Evolutionary conservation across 1,140 invertebrate genomes (phyloP).

Genomic region (Neelides sp.): DNA sequence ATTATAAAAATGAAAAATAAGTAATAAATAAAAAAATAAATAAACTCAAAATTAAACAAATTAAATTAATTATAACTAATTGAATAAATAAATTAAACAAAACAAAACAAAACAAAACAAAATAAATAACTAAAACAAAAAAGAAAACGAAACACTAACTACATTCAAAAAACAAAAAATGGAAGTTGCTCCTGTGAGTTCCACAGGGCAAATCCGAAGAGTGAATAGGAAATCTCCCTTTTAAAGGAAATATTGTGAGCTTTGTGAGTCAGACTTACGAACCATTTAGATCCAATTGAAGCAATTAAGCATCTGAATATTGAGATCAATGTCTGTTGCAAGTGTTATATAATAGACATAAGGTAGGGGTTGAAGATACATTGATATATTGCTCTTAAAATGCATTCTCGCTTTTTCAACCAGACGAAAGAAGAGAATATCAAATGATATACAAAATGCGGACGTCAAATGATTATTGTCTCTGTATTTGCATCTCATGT

Average conservation of each 20-base stretch:
- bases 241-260: slow-evolving; percentile 2
- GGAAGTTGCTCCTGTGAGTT: slow-evolving; percentile 8
- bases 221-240: not conserved
- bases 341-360: slow-evolving; percentile 1
- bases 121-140: slow-evolving; percentile 2
- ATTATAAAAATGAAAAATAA: no score
- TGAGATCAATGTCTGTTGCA: slow-evolving; percentile 4
- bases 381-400: not conserved
- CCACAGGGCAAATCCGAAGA: slow-evolving; percentile 10
- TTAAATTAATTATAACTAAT: no score
- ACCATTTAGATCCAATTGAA: not conserved
- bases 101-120: not conserved
- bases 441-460: not conserved
- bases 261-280: not conserved
- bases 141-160: slow-evolving; percentile 3
- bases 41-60: no score
- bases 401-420: not conserved
- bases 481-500: no score
- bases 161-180: not conserved
- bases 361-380: not conserved
- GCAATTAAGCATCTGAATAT: not conserved
- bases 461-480: not conserved
- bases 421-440: not conserved
- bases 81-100: slow-evolving; percentile 6
- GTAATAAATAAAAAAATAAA: no score